These are phyloP conservation scores for Oophaga pumilio DNA, from an alignment of 2,113 vertebrate species.

Conservation along the genomic window DNA sequence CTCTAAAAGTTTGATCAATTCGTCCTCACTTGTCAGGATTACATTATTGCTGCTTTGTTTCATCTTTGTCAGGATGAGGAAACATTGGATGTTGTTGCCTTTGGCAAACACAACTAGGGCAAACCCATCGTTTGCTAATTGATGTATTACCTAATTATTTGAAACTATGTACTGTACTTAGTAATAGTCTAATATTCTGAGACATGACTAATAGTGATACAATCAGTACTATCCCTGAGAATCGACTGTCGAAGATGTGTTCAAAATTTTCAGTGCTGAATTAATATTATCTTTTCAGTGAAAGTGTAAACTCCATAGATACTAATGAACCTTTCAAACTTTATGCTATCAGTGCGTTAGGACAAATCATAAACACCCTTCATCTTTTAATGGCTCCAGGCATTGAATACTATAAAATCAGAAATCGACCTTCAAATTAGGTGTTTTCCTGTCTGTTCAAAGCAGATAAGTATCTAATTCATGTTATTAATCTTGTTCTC, in stretches of 20 bases:
- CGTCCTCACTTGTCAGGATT: neutral
- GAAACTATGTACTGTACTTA: neutral
- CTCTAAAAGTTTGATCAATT: too few relatives aligned
- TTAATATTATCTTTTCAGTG: too few relatives aligned
- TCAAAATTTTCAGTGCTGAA: neutral
- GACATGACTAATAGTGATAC: slow-evolving; percentile 23
- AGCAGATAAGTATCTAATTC: too few relatives aligned
- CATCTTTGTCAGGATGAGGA: neutral
- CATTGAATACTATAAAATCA: too few relatives aligned
- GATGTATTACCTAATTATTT: slow-evolving; percentile 13
- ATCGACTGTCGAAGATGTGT: neutral
- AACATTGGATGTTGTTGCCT: neutral
- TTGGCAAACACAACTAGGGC: neutral
- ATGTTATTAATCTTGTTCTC: too few relatives aligned
- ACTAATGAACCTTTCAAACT: too few relatives aligned
- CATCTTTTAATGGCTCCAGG: too few relatives aligned
- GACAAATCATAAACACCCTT: too few relatives aligned
- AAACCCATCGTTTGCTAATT: neutral
- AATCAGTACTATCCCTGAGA: neutral
- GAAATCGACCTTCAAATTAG: too few relatives aligned
- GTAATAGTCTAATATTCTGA: neutral
- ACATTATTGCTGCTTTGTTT: neutral
- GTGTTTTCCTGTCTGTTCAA: too few relatives aligned
- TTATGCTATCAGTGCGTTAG: too few relatives aligned
- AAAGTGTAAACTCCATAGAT: too few relatives aligned